These are phyloP conservation scores for Zosterops borbonicus DNA, from an alignment of 2,113 vertebrate genomes.

Conservation along the genomic window DNA sequence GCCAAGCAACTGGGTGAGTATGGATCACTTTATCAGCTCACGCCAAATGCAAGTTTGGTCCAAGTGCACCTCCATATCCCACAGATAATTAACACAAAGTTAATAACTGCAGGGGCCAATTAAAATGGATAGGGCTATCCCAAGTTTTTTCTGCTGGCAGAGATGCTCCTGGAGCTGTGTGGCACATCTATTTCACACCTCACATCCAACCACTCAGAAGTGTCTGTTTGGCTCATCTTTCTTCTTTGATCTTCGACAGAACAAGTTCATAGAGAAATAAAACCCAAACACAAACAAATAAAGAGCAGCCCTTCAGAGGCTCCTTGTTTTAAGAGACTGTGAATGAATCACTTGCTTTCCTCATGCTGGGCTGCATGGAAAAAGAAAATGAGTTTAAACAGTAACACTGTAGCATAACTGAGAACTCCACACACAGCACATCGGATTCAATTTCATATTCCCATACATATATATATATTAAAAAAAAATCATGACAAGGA, in stretches of 20 bases:
- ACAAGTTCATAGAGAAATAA: neutral
- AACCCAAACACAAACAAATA: neutral
- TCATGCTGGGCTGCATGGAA: rapidly evolving
- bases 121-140: neutral
- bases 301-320: neutral
- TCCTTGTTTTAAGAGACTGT: neutral
- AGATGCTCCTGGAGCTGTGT: neutral
- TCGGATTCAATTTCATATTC: rapidly evolving
- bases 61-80: rapidly evolving
- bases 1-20: neutral
- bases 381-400: neutral
- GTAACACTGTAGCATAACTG: neutral
- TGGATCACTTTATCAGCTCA: neutral
- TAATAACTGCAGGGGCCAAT: neutral
- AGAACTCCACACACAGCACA: neutral
- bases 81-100: neutral
- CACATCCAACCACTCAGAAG: neutral
- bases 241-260: neutral
- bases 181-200: neutral
- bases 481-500: neutral
- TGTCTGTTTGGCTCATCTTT: neutral
- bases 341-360: neutral
- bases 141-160: neutral
- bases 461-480: neutral
- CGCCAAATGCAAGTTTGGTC: neutral